These are phyloP conservation scores for Isichthys henryi DNA, from an alignment of 2,113 vertebrate species.

Conservation along the genomic window DNA sequence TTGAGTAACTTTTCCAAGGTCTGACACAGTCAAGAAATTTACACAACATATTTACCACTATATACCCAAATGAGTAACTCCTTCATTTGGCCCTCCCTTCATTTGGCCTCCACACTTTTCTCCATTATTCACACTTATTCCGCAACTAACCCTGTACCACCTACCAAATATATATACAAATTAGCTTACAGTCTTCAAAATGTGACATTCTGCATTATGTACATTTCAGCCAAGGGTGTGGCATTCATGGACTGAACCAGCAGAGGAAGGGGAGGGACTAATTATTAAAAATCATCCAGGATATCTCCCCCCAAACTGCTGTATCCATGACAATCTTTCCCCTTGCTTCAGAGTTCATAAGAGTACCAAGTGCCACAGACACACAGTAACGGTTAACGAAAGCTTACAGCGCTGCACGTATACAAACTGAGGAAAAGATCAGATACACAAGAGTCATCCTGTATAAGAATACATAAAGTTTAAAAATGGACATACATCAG, in stretches of 20 bases:
- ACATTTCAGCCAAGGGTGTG: background rate
- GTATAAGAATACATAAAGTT: background rate
- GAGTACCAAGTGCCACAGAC: background rate
- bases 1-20: background rate
- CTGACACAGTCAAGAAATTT: background rate
- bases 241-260: background rate
- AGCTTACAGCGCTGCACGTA: background rate
- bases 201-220: background rate
- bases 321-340: background rate
- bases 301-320: background rate
- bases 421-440: background rate
- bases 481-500: background rate
- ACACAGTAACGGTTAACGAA: background rate
- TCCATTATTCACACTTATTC: background rate
- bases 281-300: background rate
- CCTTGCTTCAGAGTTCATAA: background rate
- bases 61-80: background rate
- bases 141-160: background rate
- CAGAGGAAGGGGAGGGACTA: background rate
- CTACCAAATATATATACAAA: background rate
- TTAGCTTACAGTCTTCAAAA: constrained; percentile 2
- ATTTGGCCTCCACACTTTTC: background rate
- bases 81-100: background rate
- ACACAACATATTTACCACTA: background rate
- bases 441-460: background rate